Evolutionary conservation across 2,888 invertebrate species (phyloP), one percentile per base, ranked within the genome.

Genomic region (Folsomia candida): DNA sequence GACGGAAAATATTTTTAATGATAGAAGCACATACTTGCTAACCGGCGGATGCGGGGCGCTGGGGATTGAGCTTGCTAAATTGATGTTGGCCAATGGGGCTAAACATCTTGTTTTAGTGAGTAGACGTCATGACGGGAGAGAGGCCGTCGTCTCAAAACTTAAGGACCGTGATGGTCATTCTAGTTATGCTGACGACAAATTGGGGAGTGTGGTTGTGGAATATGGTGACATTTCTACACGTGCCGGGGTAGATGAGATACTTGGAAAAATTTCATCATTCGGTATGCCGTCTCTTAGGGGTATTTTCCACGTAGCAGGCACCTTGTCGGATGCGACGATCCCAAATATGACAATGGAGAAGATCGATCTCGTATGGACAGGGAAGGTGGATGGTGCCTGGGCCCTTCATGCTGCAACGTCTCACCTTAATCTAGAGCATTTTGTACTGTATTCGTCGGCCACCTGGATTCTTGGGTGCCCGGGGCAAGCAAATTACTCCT

Each of bases 11-110:
- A 4, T 67, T 29, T 72, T 72, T 27, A 68, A 70, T 51, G 51
- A 24, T 0, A 26, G 47, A n/a, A 67, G 67, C 11, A 67, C 70
- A 1, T 73, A 73, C 25, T 37, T 70, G 54, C 68, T 73, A 1
- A 73, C 72, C 1, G 72, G 72, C 14, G 72, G 72, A 18, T 29
- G 68, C 51, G 68, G 68, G 1, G 72, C 69, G 11, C 59, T 73
- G 51, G 73, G 73, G 1, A 58, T 64, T 4, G 65, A 64, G 51
- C 67, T 73, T 51, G 62, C 54, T 4, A 51, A 65, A 27, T 73
- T 70, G 73, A 68, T 70, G 65, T 37, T 51, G 2, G 20, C 14
- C 2, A 58, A 22, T 4, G 70, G 67, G n/a, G 70, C 70, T 6
- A 63, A 51, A 18, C n/a, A 68, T 27, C 27, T 66, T 4, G 26